Percentiles rank a stretch among this genome's conserved stretches.
Conservation (phyloP, 2,113 vertebrate species). For the Pteruthius melanotis region DNA sequence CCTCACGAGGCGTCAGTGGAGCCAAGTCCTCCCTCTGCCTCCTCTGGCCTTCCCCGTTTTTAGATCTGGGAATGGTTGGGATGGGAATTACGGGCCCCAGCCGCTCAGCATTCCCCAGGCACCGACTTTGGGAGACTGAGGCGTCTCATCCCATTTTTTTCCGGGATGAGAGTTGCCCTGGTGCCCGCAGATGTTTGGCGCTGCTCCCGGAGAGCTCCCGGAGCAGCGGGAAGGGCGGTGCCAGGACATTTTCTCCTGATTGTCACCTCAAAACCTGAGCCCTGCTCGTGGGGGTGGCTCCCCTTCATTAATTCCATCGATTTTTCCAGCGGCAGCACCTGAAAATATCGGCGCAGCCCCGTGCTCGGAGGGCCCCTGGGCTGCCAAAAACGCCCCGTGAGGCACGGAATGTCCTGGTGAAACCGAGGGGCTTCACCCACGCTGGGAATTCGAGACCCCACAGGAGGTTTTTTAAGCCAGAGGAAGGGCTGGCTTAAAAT, state of each 20-base stretch:
- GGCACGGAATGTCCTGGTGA: no score
- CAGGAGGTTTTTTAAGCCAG: no score
- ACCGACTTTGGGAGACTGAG: no score
- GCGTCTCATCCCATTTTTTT: rapidly evolving
- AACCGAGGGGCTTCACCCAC: no score
- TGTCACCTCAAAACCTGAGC: not conserved
- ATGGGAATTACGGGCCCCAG: not conserved
- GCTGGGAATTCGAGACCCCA: no score
- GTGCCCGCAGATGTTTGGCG: no score
- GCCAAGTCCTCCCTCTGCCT: not conserved
- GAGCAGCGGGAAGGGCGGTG: not conserved
- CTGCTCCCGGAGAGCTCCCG: rapidly evolving
- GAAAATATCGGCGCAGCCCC: rapidly evolving
- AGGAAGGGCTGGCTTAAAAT: no score
- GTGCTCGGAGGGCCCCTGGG: rapidly evolving
- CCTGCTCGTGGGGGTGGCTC: rapidly evolving
- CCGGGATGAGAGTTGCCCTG: not conserved
- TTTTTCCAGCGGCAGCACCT: not conserved
- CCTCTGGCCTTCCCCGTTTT: not conserved
- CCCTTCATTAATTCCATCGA: rapidly evolving
- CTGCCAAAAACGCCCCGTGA: no score
- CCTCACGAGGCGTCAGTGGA: not conserved
- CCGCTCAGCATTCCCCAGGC: not conserved
- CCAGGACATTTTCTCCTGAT: not conserved
- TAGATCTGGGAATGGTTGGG: not conserved